phyloP scores from a whole-genome alignment of 2,888 invertebrate species.

The Luperina testacea region DNA sequence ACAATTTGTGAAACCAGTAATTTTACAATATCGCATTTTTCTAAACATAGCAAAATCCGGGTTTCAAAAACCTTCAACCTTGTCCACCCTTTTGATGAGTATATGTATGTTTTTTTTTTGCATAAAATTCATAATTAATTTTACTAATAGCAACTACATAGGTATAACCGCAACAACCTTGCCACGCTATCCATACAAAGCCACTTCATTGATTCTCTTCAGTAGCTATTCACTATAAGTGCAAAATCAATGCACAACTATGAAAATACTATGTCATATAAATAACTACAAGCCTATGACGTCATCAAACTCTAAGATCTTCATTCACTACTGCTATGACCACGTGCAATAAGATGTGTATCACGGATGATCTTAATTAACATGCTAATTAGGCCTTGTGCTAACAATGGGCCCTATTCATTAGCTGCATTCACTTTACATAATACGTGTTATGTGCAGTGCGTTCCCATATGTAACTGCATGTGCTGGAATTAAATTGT shows the following conservation, averaged over 20 bases:
- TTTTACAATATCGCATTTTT: background rate
- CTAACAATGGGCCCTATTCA: conserved; percentile 66
- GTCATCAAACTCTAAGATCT: conserved; percentile 12
- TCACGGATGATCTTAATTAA: conserved; percentile 50
- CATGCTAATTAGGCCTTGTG: conserved; percentile 64
- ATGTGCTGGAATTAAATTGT: conserved; percentile 7
- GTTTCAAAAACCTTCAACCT: background rate
- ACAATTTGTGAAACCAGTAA: background rate
- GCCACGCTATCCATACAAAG: background rate
- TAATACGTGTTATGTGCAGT: conserved; percentile 32
- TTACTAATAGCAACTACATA: background rate
- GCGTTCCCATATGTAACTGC: conserved; percentile 8
- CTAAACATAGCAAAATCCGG: background rate
- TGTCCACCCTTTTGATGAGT: too few relatives aligned
- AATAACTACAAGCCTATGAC: conserved; percentile 14
- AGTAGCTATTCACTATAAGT: background rate
- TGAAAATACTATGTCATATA: background rate
- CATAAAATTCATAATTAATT: background rate
- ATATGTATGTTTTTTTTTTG: background rate
- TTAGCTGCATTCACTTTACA: conserved; percentile 46
- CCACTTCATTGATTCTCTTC: background rate
- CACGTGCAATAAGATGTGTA: conserved; percentile 49
- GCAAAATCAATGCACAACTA: background rate
- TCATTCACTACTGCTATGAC: conserved; percentile 20
- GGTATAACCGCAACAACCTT: background rate